phyloP scores from a whole-genome alignment of 2,113 vertebrate genomes.

The Raja brachyura region DNA sequence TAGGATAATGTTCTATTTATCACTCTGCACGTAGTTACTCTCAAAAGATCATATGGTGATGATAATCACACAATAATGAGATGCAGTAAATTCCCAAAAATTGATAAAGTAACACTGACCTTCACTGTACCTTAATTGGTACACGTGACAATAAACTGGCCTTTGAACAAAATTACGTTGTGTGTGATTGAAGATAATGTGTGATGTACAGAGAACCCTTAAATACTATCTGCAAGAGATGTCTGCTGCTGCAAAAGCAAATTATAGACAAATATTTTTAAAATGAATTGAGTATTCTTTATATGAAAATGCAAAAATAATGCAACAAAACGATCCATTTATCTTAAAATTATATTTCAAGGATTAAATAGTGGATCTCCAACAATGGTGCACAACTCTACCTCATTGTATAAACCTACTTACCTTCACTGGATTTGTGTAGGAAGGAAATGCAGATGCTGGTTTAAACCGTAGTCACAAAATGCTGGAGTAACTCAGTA shows the following conservation, averaged over 20 bases:
- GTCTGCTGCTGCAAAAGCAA: not conserved
- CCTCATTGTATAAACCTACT: not conserved
- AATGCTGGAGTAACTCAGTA: too few species aligned
- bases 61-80: not conserved
- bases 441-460: too few species aligned
- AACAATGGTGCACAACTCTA: not conserved
- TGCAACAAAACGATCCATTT: not conserved
- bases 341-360: not conserved
- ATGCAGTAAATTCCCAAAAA: not conserved
- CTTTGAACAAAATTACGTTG: not conserved
- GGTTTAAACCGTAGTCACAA: too few species aligned
- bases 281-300: not conserved
- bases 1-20: not conserved
- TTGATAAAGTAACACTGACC: not conserved
- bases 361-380: not conserved
- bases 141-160: too few species aligned
- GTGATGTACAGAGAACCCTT: too few species aligned
- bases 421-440: not conserved
- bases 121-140: too few species aligned
- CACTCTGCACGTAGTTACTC: too few species aligned
- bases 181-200: not conserved
- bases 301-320: not conserved
- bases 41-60: not conserved
- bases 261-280: not conserved
- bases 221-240: too few species aligned